Base-by-base conservation (phyloP, 2,797 vertebrate genomes). In the Hyperoplus lanceolatus region DNA sequence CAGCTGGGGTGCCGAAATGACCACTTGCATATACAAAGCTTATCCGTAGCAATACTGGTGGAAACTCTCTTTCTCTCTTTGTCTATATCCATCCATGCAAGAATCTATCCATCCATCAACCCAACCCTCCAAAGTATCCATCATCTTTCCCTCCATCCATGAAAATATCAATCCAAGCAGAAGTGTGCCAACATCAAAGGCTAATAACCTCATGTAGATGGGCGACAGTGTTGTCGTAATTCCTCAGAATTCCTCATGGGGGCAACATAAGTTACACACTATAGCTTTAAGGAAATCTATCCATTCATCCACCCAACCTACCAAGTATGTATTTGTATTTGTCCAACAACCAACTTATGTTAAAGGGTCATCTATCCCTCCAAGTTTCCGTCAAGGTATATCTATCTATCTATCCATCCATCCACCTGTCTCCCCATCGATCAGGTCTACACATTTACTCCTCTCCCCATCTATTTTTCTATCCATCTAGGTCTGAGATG, bases 381-480 rank as follows among this genome's bases (percentile, higher is more conserved):
- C 4, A 5, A 21, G 18, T 29, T 29, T 29, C 53, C 53, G 13
- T 54, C 15, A 15, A 51, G 3, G 15, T 15, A 29, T 46, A 74
- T 57, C 1, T 43, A 54, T 58, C 46, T 2, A 42, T 1, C 5
- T 4, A 65, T 78, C 56, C 16, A 66, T 64, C 50, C 39, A 45
- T 6, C 50, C 50, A 51, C 15, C 50, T 51, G 14, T 51, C 50
- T n/a, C 6, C 49, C 15, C 49, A 8, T 58, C 14, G 9, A 42
- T 9, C 41, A 42, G 38, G 42, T 9, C 15, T 10, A n/a, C 39
- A 15, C 8, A 59, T 56, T 5, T 12, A 49, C 36, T 18, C 4
- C 45, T 46, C 11, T 36, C 49, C 1, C 48, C n/a, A 49, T 60
- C 57, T 13, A 12, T 63, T 41, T 56, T 50, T 68, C 64, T 75